Base-by-base conservation (phyloP, 1,140 invertebrate species). In the Drosophila mojavensis region DNA sequence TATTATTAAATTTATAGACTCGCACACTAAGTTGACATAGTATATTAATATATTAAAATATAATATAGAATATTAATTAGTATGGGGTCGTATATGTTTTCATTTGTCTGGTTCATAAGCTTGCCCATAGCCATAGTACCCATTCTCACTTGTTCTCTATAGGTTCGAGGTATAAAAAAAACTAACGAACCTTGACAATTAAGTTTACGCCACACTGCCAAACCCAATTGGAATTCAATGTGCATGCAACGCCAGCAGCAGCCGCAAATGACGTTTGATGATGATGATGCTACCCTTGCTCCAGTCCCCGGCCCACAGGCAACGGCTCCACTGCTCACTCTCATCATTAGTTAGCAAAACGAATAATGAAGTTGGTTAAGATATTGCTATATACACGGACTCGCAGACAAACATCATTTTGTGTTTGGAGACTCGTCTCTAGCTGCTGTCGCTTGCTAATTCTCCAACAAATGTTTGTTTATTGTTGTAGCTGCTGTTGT, bases 141-240 rank as follows among this genome's bases (percentile, higher is more conserved):
- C 36, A 3, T 13, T 39, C 11, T 13, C 11, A 3, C 2, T 39
- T 39, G 3, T 13, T 39, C 36, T 39, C 11, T 2, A 39, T 39
- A 3, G 43, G 43, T 39, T 39, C 36, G 36, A 39, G 10, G 43
- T 9, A 47, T 47, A 84, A 65, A 80, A 85, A 85, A 75, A 88
- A 88, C 76, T 88, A 86, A 86, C 82, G 82, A 86, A 86, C 82
- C 82, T 88, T 86, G 82, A 86, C 82, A 86, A 86, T 86, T 86
- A 86, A 86, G 79, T 86, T 86, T 86, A 75, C 79, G 83, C 83
- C 83, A 88, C 79, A 83, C 79, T 86, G 83, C 79, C 82, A 86
- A 86, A 88, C 80, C 77, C 84, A 86, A 86, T 86, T 86, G 82
- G 84, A 86, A 86, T 86, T 86, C 82, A 86, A 86, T 86, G 82